Conservation (phyloP, 2,888 invertebrate genomes). For the Argynnis bischoffii region DNA sequence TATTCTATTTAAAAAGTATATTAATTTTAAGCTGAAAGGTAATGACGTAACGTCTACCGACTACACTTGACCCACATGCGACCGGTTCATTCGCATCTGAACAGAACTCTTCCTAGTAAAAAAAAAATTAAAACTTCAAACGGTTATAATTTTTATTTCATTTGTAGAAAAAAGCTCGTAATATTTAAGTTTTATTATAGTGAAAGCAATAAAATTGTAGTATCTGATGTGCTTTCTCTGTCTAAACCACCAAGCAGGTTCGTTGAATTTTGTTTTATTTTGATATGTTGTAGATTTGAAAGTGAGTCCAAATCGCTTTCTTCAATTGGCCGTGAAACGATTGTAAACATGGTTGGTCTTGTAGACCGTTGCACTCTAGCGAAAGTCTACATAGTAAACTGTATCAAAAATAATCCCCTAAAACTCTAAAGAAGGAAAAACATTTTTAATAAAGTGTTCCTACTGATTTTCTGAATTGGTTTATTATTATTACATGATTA, state of each 20-base stretch:
- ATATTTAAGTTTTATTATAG: constrained; percentile 42
- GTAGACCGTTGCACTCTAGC: no score
- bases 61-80: constrained; percentile 72
- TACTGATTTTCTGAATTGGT: no score
- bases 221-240: constrained; percentile 60
- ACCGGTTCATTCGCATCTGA: constrained; percentile 51
- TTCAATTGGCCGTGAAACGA: constrained; percentile 4
- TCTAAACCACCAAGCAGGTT: constrained; percentile 38
- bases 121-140: constrained; percentile 27
- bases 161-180: constrained; percentile 32
- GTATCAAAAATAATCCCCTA: no score
- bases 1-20: constrained; percentile 52
- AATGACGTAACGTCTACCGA: constrained; percentile 56
- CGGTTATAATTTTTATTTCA: constrained; percentile 33
- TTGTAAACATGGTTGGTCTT: background rate
- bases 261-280: constrained; percentile 25
- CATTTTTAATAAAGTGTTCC: no score
- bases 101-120: constrained; percentile 61
- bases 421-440: no score
- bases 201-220: constrained; percentile 56
- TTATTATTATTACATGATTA: no score
- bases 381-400: no score
- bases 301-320: constrained; percentile 20
- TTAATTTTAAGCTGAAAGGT: constrained; percentile 50
- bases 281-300: constrained; percentile 18